A percentile compares a stretch with the other conserved stretches of the same genome.
These are phyloP conservation scores for Heliconius hortense DNA, from an alignment of 2,888 invertebrate genomes.

Conservation along the genomic window DNA sequence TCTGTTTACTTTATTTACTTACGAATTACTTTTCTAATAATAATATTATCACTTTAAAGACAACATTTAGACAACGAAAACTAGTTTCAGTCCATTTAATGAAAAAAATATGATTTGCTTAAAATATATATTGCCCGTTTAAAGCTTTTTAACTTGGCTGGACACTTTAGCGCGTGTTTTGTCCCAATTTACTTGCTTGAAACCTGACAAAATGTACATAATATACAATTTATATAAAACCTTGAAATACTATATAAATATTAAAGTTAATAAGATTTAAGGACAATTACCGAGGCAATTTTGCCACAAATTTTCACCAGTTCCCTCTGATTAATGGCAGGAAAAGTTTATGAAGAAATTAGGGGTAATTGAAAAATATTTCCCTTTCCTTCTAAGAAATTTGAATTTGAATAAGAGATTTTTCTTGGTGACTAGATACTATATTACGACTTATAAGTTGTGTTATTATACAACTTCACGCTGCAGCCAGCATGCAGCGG, in stretches of 20 bases:
- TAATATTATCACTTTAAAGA: too few relatives aligned
- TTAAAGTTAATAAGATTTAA: conserved; percentile 40
- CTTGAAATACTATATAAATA: conserved; percentile 9
- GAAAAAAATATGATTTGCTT: too few relatives aligned
- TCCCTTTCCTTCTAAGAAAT: conserved; percentile 32
- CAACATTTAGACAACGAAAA: too few relatives aligned
- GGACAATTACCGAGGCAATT: conserved; percentile 45
- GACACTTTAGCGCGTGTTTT: too few relatives aligned
- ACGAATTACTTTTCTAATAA: too few relatives aligned
- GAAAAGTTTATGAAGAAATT: conserved; percentile 43
- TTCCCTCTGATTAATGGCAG: conserved; percentile 46
- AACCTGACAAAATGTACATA: not conserved
- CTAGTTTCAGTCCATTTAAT: too few relatives aligned
- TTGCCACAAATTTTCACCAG: conserved; percentile 46
- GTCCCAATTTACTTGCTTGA: too few relatives aligned
- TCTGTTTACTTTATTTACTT: too few relatives aligned
- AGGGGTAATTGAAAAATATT: conserved; percentile 46
- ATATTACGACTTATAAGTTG: conserved; percentile 1
- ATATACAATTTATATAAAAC: not conserved
- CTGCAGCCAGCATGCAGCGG: not conserved
- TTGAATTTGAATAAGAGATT: conserved; percentile 12
- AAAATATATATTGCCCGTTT: too few relatives aligned
- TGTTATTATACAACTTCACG: not conserved
- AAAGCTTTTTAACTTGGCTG: too few relatives aligned
- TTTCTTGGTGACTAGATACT: not conserved